A percentile compares a stretch with the other conserved stretches of the same genome.
Conservation (phyloP, 2,113 vertebrate genomes). For the Drymodes brunneopygia region DNA sequence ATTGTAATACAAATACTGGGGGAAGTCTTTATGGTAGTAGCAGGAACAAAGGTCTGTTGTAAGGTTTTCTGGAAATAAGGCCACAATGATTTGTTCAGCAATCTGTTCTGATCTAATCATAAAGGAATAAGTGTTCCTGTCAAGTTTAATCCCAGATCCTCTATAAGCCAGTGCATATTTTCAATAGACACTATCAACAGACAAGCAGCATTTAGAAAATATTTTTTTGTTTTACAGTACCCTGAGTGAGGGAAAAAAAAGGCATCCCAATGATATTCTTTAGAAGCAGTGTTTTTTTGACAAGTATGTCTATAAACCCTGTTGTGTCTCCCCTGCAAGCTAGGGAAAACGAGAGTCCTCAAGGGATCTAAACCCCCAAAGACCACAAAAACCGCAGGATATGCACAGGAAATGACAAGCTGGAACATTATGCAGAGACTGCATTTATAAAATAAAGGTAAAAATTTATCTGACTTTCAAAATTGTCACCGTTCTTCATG, state of each 20-base stretch:
- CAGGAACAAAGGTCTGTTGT: background rate
- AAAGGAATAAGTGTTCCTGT: background rate
- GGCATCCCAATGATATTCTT: background rate
- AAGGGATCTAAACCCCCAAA: background rate
- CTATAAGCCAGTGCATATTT: background rate
- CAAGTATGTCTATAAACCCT: background rate
- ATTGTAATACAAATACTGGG: background rate
- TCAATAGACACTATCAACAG: background rate
- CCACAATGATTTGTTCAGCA: slow-evolving; percentile 13
- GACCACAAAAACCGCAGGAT: background rate
- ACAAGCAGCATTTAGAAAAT: background rate
- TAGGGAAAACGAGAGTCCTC: background rate
- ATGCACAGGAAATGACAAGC: background rate
- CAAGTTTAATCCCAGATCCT: background rate
- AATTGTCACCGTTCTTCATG: background rate
- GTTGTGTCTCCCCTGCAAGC: background rate
- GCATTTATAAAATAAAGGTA: background rate
- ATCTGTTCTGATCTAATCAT: slow-evolving; percentile 16
- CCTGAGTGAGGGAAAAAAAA: background rate
- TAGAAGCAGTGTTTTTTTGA: background rate
- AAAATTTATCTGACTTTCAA: background rate
- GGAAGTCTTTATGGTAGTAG: background rate
- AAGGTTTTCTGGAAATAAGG: slow-evolving; percentile 19
- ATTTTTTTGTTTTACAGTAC: background rate
- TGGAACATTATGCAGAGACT: background rate